Evolutionary conservation across 2,888 invertebrate species (phyloP), one percentile per base, ranked within the genome.

Genomic region (Trissonchulus latispiculum): DNA sequence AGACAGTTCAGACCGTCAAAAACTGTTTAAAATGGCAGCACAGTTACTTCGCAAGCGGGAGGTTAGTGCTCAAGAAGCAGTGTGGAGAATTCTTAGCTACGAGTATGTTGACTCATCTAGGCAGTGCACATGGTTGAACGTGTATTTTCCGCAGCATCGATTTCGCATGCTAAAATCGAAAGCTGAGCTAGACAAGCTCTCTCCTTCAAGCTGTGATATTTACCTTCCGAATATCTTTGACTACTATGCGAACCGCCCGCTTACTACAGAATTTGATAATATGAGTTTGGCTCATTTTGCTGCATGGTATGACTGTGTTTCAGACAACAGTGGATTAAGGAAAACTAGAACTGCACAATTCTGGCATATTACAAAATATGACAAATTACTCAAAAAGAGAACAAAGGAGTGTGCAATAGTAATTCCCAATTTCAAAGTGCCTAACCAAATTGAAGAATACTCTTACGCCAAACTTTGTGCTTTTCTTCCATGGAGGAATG

Each of bases 1-100:
- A 8, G 18, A 64, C 18, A 15, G 8, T 64, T 64, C 66, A 15
- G 32, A 64, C 18, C 8, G 66, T 8, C 8, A 33, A 33, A 64
- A 64, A n/a, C n/a, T 64, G 18, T 64, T 64, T 33, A n/a, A n/a
- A 15, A 64, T 64, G 18, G 66, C 15, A 15, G 31, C 66, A 8
- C 15, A 8, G 28, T 8, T 64, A 28, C n/a, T 64, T 15, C 8
- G 18, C 8, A 15, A 64, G 8, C 31, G 66, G 28, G 32, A 64
- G 35, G n/a, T 64, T 64, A 64, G 66, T 33, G 35, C 32, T n/a
- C 66, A 64, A n/a, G 66, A 64, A 64, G 66, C 66, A 32, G 66
- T 28, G 8, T 64, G 66, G 66, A 29, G 66, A 29, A 8, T 64
- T 15, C n/a, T 64, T 8, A 64, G 66, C 35, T 64, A 32, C 18